Evolutionary conservation across 2,888 invertebrate species (phyloP).

Genomic region (Salticus scenicus): DNA sequence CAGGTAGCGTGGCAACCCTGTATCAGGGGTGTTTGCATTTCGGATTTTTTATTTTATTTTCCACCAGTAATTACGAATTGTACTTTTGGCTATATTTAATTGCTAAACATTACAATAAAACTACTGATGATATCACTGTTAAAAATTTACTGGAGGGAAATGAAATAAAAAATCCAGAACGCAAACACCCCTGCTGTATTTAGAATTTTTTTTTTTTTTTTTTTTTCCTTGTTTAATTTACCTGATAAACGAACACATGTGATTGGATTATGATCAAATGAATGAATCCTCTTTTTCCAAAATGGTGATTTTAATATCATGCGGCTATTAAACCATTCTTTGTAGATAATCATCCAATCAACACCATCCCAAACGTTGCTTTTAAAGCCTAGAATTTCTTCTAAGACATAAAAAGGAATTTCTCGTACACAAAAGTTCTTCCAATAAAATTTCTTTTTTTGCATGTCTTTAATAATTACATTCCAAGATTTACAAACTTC

Average conservation of each 20-base stretch:
- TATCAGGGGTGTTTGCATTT: no score
- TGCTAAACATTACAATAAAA: no score
- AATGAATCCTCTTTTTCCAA: not conserved
- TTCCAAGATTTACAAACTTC: conserved; percentile 46
- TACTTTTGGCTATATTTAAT: no score
- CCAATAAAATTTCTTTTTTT: conserved; percentile 17
- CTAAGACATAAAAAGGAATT: conserved; percentile 33
- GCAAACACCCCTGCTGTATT: no score
- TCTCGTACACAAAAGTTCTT: conserved; percentile 30
- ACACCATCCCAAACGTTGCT: not conserved
- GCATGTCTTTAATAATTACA: conserved; percentile 21
- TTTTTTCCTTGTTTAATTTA: conserved; percentile 2
- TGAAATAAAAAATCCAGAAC: no score
- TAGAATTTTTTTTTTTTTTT: no score
- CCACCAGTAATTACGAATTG: no score
- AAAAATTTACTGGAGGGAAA: no score
- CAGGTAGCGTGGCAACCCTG: no score
- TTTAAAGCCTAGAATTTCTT: conserved; percentile 43
- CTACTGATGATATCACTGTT: no score
- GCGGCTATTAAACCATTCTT: conserved; percentile 34
- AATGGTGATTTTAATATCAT: conserved; percentile 16
- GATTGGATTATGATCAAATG: conserved; percentile 24
- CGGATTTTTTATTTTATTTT: no score
- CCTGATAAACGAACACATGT: conserved; percentile 42
- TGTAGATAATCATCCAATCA: conserved; percentile 38